Evolutionary conservation across 2,113 vertebrate genomes (phyloP).

Genomic region (Phalacrocorax brasilianus): DNA sequence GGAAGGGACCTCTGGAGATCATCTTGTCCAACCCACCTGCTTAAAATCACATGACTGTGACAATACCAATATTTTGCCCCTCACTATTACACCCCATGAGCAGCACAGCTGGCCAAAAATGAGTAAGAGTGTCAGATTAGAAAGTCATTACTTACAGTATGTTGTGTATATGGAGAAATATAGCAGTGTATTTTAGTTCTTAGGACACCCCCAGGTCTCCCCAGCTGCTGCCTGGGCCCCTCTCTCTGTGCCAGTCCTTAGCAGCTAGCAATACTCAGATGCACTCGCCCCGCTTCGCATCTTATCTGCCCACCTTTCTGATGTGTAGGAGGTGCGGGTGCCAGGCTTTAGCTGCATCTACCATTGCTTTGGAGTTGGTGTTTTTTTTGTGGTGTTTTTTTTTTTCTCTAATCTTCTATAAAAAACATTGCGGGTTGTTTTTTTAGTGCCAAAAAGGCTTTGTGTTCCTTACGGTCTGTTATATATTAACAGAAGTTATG

Average conservation of each 20-base stretch:
- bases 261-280: not conserved
- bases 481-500: conserved; percentile 68
- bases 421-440: not conserved
- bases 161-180: not conserved
- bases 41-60: not conserved
- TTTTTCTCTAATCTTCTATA: not conserved
- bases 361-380: not conserved
- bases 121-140: not conserved
- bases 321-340: not conserved
- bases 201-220: not conserved
- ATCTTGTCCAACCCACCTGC: too few species aligned
- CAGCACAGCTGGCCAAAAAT: not conserved
- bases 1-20: too few species aligned
- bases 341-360: not conserved
- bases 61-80: not conserved
- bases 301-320: not conserved
- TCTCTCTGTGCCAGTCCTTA: not conserved
- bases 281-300: rapidly evolving
- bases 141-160: not conserved
- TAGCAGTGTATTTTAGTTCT: not conserved
- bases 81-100: not conserved
- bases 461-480: conserved; percentile 56
- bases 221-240: not conserved
- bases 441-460: conserved; percentile 29
- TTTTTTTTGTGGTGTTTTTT: not conserved